Base-by-base conservation (phyloP, 2,888 invertebrate species). In the Siphonodentalium dalli region DNA sequence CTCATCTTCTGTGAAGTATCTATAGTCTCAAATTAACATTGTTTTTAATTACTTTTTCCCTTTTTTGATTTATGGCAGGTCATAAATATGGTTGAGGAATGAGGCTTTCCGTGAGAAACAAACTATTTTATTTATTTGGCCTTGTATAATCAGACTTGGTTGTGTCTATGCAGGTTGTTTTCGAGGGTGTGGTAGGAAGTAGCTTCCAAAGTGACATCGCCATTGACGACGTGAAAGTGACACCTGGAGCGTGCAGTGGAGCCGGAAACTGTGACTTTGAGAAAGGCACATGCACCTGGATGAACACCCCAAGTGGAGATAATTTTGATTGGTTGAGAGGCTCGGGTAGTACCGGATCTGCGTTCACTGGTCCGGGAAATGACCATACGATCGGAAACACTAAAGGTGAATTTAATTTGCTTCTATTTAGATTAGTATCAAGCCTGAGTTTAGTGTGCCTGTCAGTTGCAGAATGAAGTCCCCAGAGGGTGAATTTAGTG, bases 301-400 rank as follows among this genome's bases (percentile, higher is more conserved):
- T 55, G 2, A 69, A 69, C 46, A 58, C 62, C 23, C 45, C 39
- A 11, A 33, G 18, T 9, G 63, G 61, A 11, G 66, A 65, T 40
- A 49, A 61, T 34, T 65, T 65, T 59, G 71, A 75, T 54, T 75
- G 75, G 75, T 38, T 59, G n/a, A 50, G 66, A 41, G 66, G 61
- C 13, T 35, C 47, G 21, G 72, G 73, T 2, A 84, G 38, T 6
- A 76, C 72, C 4, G 50, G 60, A 5, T 63, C 60, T 15, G 15
- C 48, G 1, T 61, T 58, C 15, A 76, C 73, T 11, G 76, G 77
- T 24, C 78, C 78, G 5, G 28, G 48, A 4, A 47, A 37, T 31
- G 78, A 78, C 56, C 79, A 78, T 60, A 78, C 75, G 1, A 58
- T 63, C 21, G 66, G 65, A 34, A 66, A 64, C 31, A 46, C 58